Evolutionary conservation across 2,888 invertebrate genomes (phyloP).

Genomic region (Drosophila multiciliata): DNA sequence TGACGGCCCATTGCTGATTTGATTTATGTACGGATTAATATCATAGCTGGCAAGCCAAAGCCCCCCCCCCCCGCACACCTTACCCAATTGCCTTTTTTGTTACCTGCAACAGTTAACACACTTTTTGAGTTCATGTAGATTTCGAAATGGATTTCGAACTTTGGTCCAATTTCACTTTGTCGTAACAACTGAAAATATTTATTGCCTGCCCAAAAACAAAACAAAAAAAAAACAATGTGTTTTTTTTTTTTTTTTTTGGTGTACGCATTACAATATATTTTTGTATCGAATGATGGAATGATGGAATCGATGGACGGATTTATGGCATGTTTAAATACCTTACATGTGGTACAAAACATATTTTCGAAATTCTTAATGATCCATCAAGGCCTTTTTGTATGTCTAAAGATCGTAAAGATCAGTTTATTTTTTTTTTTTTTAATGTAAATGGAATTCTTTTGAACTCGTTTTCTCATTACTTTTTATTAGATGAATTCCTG

Average conservation of each 20-base stretch:
- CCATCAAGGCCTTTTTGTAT: slow-evolving; percentile 3
- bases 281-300: slow-evolving; percentile 29
- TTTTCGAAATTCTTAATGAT: slow-evolving; percentile 9
- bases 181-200: slow-evolving; percentile 23
- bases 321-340: slow-evolving; percentile 32
- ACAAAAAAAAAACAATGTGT: neutral
- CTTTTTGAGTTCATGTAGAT: slow-evolving; percentile 61
- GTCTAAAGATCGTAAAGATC: neutral
- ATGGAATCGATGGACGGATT: slow-evolving; percentile 25
- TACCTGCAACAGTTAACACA: slow-evolving; percentile 43
- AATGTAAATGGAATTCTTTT: neutral
- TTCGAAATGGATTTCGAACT: slow-evolving; percentile 75
- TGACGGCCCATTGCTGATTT: slow-evolving; percentile 59
- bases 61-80: neutral
- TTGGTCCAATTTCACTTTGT: slow-evolving; percentile 77
- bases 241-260: neutral
- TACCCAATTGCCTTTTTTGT: slow-evolving; percentile 25
- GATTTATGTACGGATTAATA: slow-evolving; percentile 73
- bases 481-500: neutral
- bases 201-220: slow-evolving; percentile 7
- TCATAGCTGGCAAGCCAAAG: slow-evolving; percentile 26
- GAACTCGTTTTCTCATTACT: neutral
- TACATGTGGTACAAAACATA: slow-evolving; percentile 3
- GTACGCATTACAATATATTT: slow-evolving; percentile 4
- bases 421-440: neutral